These are phyloP conservation scores for Lipotes vexillifer DNA, from an alignment of 2,113 vertebrate genomes.

Conservation along the genomic window DNA sequence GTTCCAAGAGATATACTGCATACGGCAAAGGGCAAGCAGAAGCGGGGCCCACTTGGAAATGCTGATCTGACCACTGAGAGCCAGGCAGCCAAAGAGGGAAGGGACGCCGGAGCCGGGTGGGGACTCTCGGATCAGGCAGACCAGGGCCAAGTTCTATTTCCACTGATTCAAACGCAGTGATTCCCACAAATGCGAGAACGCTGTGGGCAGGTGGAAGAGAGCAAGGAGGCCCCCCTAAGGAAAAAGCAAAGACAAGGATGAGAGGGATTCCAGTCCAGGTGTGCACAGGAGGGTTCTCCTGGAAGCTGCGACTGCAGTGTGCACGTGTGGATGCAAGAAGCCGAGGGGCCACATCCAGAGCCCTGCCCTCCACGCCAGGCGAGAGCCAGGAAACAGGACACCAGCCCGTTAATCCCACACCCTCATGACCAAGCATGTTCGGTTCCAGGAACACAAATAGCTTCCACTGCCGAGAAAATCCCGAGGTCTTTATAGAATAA, in stretches of 20 bases:
- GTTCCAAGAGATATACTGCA: conserved; percentile 71
- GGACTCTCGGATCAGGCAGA: neutral
- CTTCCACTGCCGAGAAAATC: neutral
- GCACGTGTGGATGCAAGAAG: neutral
- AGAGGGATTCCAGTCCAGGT: neutral
- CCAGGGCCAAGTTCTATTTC: rapidly evolving
- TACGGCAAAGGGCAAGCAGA: conserved; percentile 68
- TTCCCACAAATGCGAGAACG: neutral
- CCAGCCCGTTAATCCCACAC: neutral
- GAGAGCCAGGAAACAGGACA: conserved; percentile 39
- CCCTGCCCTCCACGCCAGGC: neutral
- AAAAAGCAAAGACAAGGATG: rapidly evolving
- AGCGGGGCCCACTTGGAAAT: conserved; percentile 44
- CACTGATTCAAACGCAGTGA: neutral
- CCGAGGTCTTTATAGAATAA: neutral
- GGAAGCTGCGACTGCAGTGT: rapidly evolving
- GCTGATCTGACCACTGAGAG: neutral
- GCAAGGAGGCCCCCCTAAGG: neutral
- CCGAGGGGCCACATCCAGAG: neutral
- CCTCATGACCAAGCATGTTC: conserved; percentile 45
- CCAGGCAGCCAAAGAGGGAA: neutral
- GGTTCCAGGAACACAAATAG: conserved; percentile 50
- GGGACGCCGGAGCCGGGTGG: neutral
- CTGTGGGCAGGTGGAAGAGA: neutral
- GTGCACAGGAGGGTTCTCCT: rapidly evolving